Percentiles rank a stretch among this genome's conserved stretches.
phyloP scores from a whole-genome alignment of 2,888 invertebrate genomes.

The Pediacus dermestoides region DNA sequence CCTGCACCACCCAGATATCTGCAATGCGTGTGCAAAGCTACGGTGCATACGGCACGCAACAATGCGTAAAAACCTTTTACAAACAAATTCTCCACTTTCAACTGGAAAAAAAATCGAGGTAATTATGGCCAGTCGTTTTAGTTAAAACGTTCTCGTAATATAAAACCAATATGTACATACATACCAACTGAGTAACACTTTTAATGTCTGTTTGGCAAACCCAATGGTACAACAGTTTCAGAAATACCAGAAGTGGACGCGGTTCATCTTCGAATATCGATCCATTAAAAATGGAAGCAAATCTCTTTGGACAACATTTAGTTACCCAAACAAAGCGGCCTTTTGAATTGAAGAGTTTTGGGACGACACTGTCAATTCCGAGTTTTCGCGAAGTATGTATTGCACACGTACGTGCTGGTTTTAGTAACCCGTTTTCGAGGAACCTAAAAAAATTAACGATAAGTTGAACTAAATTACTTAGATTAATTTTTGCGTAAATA shows the following conservation, averaged over 20 bases:
- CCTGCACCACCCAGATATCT: conserved; percentile 69
- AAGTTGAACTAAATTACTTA: no score
- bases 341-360: conserved; percentile 80
- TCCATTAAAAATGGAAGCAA: conserved; percentile 82
- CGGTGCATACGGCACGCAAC: conserved; percentile 73
- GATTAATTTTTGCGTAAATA: no score
- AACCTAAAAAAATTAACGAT: conserved; percentile 54
- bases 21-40: conserved; percentile 75
- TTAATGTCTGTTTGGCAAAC: conserved; percentile 85
- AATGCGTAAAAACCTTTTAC: conserved; percentile 66
- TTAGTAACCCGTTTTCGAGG: conserved; percentile 77
- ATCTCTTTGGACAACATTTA: conserved; percentile 79
- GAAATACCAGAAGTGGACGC: conserved; percentile 75
- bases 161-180: no score
- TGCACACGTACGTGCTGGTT: conserved; percentile 74
- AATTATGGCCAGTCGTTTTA: no score
- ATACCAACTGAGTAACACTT: conserved; percentile 86
- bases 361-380: conserved; percentile 81
- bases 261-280: conserved; percentile 84
- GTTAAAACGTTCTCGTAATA: no score
- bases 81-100: conserved; percentile 67
- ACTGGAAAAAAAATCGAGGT: no score
- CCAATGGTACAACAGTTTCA: conserved; percentile 89
- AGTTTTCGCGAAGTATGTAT: conserved; percentile 72
- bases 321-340: conserved; percentile 92